Conservation (phyloP, 2,888 invertebrate species). For the Cremastinae sp. region DNA sequence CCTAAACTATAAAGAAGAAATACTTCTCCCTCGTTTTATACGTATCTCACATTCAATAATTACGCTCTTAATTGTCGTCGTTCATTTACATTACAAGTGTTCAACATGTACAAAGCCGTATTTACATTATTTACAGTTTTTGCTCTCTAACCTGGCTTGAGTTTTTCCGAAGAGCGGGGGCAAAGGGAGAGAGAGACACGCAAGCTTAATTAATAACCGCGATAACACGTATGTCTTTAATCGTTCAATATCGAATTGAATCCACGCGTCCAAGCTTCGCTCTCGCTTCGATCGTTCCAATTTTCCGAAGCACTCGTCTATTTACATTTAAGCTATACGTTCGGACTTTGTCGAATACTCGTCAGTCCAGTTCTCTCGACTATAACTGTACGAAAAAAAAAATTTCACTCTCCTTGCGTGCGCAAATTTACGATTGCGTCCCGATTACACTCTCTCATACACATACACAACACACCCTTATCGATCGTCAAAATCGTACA, state of each 20-base stretch:
- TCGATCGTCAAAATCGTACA: no score
- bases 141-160: constrained; percentile 54
- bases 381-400: constrained; percentile 42
- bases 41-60: constrained; percentile 66
- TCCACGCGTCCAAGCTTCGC: constrained; percentile 10
- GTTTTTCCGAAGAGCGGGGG: constrained; percentile 53
- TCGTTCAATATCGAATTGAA: constrained; percentile 32
- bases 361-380: constrained; percentile 1
- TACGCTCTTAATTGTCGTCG: constrained; percentile 60
- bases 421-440: constrained; percentile 54
- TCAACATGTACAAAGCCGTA: constrained; percentile 83
- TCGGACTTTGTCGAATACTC: constrained; percentile 3
- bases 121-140: constrained; percentile 82
- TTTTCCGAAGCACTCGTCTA: constrained; percentile 13
- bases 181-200: constrained; percentile 2
- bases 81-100: constrained; percentile 79
- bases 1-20: constrained; percentile 56
- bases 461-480: neutral
- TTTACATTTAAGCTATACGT: constrained; percentile 36
- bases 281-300: constrained; percentile 7
- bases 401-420: constrained; percentile 14
- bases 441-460: constrained; percentile 5
- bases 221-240: constrained; percentile 55
- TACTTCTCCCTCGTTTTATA: constrained; percentile 57
- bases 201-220: constrained; percentile 57